phyloP scores from a whole-genome alignment of 2,888 invertebrate species.

The Aphodius sticticus region DNA sequence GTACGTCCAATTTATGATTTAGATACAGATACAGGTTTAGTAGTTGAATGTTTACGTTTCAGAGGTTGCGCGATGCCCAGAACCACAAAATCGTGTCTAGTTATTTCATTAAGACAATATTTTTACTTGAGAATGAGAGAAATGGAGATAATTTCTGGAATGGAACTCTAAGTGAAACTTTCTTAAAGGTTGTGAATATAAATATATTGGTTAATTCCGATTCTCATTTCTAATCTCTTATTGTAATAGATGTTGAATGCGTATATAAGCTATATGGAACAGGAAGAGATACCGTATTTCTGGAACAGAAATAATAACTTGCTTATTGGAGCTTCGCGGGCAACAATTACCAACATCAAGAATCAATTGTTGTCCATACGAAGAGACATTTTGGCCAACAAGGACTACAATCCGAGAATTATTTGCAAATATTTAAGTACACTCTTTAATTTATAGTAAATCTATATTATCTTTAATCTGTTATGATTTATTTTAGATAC shows the following conservation, averaged over 20 bases:
- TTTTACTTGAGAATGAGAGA: constrained; percentile 58
- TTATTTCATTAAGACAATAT: constrained; percentile 66
- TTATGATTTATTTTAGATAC: not conserved
- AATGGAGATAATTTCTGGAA: constrained; percentile 42
- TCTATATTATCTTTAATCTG: not conserved
- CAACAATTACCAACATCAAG: constrained; percentile 20
- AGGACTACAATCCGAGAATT: constrained; percentile 22
- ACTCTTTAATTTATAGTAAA: not conserved
- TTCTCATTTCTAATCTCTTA: not conserved
- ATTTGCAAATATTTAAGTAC: constrained; percentile 31
- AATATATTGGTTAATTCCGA: not conserved
- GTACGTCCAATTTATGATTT: constrained; percentile 40
- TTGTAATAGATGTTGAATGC: constrained; percentile 57
- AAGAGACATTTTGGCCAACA: constrained; percentile 25
- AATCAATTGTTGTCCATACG: constrained; percentile 20
- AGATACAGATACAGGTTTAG: not conserved
- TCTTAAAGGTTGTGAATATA: constrained; percentile 53
- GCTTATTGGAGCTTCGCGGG: constrained; percentile 45
- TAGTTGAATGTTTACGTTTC: constrained; percentile 37
- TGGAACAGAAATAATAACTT: constrained; percentile 64
- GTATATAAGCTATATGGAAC: constrained; percentile 54
- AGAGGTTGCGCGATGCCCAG: constrained; percentile 63
- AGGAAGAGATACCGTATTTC: constrained; percentile 58
- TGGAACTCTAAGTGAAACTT: constrained; percentile 46
- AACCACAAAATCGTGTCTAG: constrained; percentile 62